phyloP scores from a whole-genome alignment of 2,113 vertebrate species.

The Riparia riparia region DNA sequence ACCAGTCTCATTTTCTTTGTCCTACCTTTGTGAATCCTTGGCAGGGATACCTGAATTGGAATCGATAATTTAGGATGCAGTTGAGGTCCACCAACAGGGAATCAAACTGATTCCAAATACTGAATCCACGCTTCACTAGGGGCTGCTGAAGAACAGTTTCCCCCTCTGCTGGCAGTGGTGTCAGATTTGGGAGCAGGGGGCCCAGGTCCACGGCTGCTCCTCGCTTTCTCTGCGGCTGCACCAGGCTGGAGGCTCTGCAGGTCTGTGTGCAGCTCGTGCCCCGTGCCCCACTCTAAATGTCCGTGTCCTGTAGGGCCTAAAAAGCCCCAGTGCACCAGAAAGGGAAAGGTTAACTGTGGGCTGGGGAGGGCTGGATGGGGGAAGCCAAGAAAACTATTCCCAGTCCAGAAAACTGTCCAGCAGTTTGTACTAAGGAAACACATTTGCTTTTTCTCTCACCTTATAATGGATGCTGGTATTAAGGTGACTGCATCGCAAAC shows the following conservation, averaged over 20 bases:
- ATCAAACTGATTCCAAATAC: neutral
- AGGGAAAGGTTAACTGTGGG: neutral
- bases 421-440: neutral
- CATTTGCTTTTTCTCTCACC: neutral
- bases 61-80: neutral
- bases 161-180: neutral
- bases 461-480: neutral
- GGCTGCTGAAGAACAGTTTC: rapidly evolving
- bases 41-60: neutral
- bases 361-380: neutral
- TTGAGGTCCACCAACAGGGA: neutral
- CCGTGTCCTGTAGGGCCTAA: neutral
- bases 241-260: neutral
- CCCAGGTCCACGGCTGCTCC: rapidly evolving
- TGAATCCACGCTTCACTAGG: no score
- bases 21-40: neutral
- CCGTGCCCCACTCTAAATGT: rapidly evolving
- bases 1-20: neutral
- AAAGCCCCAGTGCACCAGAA: neutral
- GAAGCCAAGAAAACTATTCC: neutral
- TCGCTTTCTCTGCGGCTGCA: neutral
- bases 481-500: neutral
- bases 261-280: neutral
- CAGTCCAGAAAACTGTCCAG: neutral
- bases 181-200: neutral